Evolutionary conservation across 1,140 invertebrate genomes (phyloP), one percentile per base, ranked within the genome.

Genomic region (Cyclargus thomasi): DNA sequence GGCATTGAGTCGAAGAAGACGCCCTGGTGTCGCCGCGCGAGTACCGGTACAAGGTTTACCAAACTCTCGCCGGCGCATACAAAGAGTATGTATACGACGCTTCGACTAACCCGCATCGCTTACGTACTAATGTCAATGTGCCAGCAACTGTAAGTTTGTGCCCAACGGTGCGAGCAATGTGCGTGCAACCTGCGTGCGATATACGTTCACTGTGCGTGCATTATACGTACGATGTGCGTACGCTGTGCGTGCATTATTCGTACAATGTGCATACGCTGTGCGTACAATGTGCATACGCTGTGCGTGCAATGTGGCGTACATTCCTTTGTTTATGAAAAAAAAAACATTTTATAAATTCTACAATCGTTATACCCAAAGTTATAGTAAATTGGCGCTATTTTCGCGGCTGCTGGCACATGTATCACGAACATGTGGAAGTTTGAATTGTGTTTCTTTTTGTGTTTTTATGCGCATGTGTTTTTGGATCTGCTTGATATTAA

Each of bases 81-180:
- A 47, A 89, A 86, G 81, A 88, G 86, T 89, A 88, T 78, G 86
- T 89, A 87, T 85, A 65, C 47, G 69, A 65, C 70, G 78, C 81
- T 74, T 77, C 62, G 59, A 64, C 64, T 76, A 77, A 74, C 75
- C 35, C 70, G 70, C 74, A 72, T 70, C 74, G 71, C 72, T 73
- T 66, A 55, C 71, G 18, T 68, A 76, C 74, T 74, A 73, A 73
- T 47, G 39, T 14, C 39, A 47, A 8, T 47, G 39, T 47, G 39
- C 39, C 39, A 47, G 39, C 14, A 47, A 47, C 39, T 47, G 39
- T 11, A 16, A 14, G 11, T 47, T 16, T 47, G 39, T 8, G 39
- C 14, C 23, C 2, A 29, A 35, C 8, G 3, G 3, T 35, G 29
- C 29, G 29, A 5, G 8, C 29, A 35, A 39, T 39, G 36, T 39